These are phyloP conservation scores for Volucella zonaria DNA, from an alignment of 2,888 invertebrate genomes.

Conservation along the genomic window DNA sequence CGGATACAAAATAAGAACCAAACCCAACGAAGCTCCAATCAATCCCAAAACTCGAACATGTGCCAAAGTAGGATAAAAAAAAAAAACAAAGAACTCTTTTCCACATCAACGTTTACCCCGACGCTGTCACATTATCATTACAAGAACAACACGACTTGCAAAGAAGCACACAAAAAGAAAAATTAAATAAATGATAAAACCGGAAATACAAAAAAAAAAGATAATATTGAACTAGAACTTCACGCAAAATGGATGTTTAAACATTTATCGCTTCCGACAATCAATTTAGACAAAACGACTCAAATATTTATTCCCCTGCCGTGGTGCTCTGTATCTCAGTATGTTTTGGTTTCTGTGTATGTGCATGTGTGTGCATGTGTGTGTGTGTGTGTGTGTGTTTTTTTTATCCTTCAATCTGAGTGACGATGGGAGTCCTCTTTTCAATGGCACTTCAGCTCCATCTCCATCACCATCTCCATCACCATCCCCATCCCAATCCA, in stretches of 20 bases:
- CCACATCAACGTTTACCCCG: slow-evolving; percentile 27
- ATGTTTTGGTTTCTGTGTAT: neutral
- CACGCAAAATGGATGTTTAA: slow-evolving; percentile 72
- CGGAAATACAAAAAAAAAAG: slow-evolving; percentile 17
- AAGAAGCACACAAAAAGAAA: slow-evolving; percentile 30
- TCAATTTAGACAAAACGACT: slow-evolving; percentile 73
- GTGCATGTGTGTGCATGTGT: slow-evolving; percentile 25
- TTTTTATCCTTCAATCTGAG: slow-evolving; percentile 66
- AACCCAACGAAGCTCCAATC: slow-evolving; percentile 24
- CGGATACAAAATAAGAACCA: neutral
- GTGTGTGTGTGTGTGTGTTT: slow-evolving; percentile 31
- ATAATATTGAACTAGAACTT: slow-evolving; percentile 72
- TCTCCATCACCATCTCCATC: no score
- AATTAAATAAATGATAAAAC: neutral
- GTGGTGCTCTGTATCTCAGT: neutral
- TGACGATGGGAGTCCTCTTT: slow-evolving; percentile 41
- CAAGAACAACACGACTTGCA: slow-evolving; percentile 50
- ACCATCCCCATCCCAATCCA: no score
- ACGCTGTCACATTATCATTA: slow-evolving; percentile 46
- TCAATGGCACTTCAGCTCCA: neutral
- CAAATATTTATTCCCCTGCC: slow-evolving; percentile 57
- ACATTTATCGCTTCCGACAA: slow-evolving; percentile 73
- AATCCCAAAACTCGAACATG: slow-evolving; percentile 32
- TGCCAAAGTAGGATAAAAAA: slow-evolving; percentile 5
- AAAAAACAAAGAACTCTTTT: neutral